These are phyloP conservation scores for Trematomus bernacchii DNA, from an alignment of 2,797 vertebrate species.

Conservation along the genomic window DNA sequence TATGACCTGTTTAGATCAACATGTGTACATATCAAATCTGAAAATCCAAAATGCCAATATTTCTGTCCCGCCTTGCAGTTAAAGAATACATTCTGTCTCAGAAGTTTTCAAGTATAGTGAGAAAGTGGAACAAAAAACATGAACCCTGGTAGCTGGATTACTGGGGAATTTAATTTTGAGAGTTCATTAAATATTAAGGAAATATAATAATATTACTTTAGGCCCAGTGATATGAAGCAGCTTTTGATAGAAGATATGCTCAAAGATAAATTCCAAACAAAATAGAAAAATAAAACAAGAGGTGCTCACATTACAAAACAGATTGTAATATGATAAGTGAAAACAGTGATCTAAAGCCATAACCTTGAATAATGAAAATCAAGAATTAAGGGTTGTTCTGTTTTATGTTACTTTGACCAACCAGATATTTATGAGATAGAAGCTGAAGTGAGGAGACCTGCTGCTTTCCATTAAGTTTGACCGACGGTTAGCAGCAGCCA, in stretches of 20 bases:
- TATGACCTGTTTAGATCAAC: no score
- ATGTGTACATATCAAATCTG: background rate
- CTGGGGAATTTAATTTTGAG: conserved; percentile 38
- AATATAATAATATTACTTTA: conserved; percentile 15
- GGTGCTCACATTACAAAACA: conserved; percentile 19
- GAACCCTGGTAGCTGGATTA: conserved; percentile 12
- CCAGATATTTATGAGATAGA: conserved; percentile 59
- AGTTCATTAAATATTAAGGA: conserved; percentile 30
- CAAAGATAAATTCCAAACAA: conserved; percentile 21
- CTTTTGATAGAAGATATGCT: conserved; percentile 2
- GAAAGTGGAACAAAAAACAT: background rate
- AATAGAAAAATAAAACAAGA: background rate
- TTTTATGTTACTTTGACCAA: conserved; percentile 30
- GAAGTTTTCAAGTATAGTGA: background rate
- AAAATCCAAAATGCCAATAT: background rate
- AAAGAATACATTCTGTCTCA: background rate
- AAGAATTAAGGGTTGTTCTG: conserved; percentile 15
- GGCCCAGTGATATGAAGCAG: background rate
- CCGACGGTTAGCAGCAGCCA: conserved; percentile 60
- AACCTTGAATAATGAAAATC: conserved; percentile 34
- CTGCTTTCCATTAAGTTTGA: conserved; percentile 81
- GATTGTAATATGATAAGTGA: conserved; percentile 9
- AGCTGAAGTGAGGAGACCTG: conserved; percentile 57
- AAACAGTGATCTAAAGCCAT: conserved; percentile 13
- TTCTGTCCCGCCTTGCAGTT: no score